Conservation (phyloP, 2,797 vertebrate species). For the Tragopan temminckii region DNA sequence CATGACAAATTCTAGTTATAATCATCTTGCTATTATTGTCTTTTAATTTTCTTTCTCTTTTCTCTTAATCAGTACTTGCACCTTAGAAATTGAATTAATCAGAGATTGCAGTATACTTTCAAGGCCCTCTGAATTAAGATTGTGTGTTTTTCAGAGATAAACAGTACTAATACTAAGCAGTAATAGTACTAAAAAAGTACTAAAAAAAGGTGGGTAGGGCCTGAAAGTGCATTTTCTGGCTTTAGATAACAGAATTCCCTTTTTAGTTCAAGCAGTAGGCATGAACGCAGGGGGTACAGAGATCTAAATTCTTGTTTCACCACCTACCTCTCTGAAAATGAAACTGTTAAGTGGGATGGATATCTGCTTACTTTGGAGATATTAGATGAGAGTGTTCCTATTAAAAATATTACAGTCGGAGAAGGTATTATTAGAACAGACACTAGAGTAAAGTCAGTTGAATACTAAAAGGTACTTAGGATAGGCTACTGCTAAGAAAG, state of each 20-base stretch:
- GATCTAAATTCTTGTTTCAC: background rate
- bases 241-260: background rate
- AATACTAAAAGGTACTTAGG: background rate
- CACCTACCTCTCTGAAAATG: background rate
- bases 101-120: background rate
- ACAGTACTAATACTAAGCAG: background rate
- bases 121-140: background rate
- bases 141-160: slow-evolving; percentile 23
- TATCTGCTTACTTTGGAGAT: slow-evolving; percentile 10
- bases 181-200: background rate
- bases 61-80: background rate
- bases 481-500: background rate
- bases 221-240: slow-evolving; percentile 24
- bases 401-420: background rate
- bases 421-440: background rate
- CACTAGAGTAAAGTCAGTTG: background rate
- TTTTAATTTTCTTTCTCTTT: background rate
- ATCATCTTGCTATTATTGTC: background rate
- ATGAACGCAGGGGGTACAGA: background rate
- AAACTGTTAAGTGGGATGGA: background rate
- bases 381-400: background rate
- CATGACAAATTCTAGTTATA: background rate
- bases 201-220: background rate
- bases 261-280: background rate
- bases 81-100: slow-evolving; percentile 12